Evolutionary conservation across 2,113 vertebrate genomes (phyloP).

Genomic region (Mobula birostris): DNA sequence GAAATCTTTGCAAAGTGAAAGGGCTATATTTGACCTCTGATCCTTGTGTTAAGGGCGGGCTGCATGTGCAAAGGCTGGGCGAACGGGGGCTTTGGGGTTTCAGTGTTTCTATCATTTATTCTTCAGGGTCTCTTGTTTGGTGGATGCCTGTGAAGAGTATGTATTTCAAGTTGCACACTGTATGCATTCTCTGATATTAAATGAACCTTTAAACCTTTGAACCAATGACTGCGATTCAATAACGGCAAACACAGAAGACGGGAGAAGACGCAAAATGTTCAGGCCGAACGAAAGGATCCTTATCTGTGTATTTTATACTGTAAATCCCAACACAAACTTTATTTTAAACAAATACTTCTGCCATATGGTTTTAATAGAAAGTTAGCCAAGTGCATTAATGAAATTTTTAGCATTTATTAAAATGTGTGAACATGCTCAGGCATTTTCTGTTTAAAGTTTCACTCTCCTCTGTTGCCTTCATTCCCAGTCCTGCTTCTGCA

Average conservation of each 20-base stretch:
- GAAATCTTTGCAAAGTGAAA: background rate
- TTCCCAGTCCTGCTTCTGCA: slow-evolving; percentile 10
- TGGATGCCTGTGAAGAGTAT: no score
- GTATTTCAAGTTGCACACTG: no score
- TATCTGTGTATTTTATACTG: background rate
- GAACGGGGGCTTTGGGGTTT: no score
- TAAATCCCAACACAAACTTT: background rate
- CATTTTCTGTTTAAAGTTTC: slow-evolving; percentile 30
- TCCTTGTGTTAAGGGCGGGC: no score
- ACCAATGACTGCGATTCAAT: background rate
- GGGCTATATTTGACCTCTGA: background rate
- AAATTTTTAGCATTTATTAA: slow-evolving; percentile 8
- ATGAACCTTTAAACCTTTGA: no score
- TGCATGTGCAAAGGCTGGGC: no score
- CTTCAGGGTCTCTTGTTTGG: no score
- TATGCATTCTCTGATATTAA: no score
- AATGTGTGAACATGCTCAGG: slow-evolving; percentile 3
- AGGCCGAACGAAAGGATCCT: background rate
- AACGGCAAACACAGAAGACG: background rate
- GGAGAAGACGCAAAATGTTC: background rate
- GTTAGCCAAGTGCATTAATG: background rate
- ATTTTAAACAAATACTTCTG: background rate
- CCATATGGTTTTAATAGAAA: slow-evolving; percentile 7
- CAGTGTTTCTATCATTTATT: no score
- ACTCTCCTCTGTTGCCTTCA: background rate